A percentile compares a stretch with the other conserved stretches of the same genome.
Evolutionary conservation across 2,888 invertebrate species (phyloP).

Genomic region (Neoscelio sp.): DNA sequence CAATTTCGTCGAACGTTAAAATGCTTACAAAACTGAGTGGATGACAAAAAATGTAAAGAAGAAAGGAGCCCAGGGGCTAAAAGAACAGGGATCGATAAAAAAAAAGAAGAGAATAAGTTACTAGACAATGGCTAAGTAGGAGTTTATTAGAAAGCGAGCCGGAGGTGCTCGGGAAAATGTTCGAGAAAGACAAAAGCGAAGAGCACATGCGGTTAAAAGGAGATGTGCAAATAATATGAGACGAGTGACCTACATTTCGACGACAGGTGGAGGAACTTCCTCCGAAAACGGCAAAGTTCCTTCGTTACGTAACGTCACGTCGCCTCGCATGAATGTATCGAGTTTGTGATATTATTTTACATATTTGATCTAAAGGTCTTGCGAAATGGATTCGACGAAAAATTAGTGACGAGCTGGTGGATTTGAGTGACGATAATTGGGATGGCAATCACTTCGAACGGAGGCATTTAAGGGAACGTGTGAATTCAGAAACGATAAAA

Average conservation of each 20-base stretch:
- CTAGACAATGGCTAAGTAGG: slow-evolving; percentile 55
- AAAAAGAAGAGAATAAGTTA: slow-evolving; percentile 19
- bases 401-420: slow-evolving; percentile 6
- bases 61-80: slow-evolving; percentile 11
- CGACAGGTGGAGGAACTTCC: slow-evolving; percentile 74
- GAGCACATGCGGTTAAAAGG: slow-evolving; percentile 44
- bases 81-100: slow-evolving; percentile 6
- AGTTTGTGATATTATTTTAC: slow-evolving; percentile 49
- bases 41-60: too few relatives aligned
- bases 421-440: not conserved
- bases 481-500: too few relatives aligned
- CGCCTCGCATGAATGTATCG: slow-evolving; percentile 28
- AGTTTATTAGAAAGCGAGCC: slow-evolving; percentile 41
- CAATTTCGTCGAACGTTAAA: not conserved
- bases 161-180: slow-evolving; percentile 54
- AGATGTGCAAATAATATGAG: slow-evolving; percentile 67
- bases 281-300: slow-evolving; percentile 60
- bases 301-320: slow-evolving; percentile 58
- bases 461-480: too few relatives aligned
- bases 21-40: too few relatives aligned
- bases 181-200: slow-evolving; percentile 30
- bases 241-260: slow-evolving; percentile 75
- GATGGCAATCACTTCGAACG: not conserved
- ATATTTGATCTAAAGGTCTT: slow-evolving; percentile 35
- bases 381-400: slow-evolving; percentile 47